These are phyloP conservation scores for Antechinus flavipes DNA, from an alignment of 2,113 vertebrate species.

Conservation along the genomic window DNA sequence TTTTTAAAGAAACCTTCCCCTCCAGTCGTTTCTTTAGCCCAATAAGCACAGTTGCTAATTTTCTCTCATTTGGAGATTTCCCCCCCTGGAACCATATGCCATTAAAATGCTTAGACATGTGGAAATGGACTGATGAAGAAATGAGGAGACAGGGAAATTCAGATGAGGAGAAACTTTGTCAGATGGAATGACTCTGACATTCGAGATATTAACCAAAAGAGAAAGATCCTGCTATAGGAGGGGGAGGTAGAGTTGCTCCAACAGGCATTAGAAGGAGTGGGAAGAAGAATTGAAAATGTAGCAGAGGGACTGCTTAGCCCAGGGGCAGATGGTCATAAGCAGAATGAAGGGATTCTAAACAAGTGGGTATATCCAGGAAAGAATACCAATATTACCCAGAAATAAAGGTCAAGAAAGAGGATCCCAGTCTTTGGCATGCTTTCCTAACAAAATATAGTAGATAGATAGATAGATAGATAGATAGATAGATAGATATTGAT, in stretches of 20 bases:
- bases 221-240: conserved; percentile 71
- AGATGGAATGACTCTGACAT: conserved; percentile 85
- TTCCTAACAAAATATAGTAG: neutral
- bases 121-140: conserved; percentile 87
- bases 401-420: rapidly evolving
- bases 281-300: neutral
- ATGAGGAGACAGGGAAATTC: conserved; percentile 83
- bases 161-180: conserved; percentile 84
- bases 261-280: neutral
- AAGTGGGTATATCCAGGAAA: neutral
- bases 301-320: neutral
- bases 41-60: conserved; percentile 81
- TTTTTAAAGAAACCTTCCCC: conserved; percentile 63
- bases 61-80: conserved; percentile 74
- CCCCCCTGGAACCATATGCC: conserved; percentile 85
- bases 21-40: conserved; percentile 66
- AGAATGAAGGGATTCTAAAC: neutral
- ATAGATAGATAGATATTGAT: too few relatives aligned
- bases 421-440: neutral
- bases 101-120: conserved; percentile 88
- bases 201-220: conserved; percentile 74
- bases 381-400: neutral
- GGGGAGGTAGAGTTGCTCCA: neutral
- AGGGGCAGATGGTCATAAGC: neutral
- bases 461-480: too few relatives aligned